Evolutionary conservation across 2,113 vertebrate genomes (phyloP), one percentile per base, ranked within the genome.

Genomic region (Halichoeres trimaculatus): DNA sequence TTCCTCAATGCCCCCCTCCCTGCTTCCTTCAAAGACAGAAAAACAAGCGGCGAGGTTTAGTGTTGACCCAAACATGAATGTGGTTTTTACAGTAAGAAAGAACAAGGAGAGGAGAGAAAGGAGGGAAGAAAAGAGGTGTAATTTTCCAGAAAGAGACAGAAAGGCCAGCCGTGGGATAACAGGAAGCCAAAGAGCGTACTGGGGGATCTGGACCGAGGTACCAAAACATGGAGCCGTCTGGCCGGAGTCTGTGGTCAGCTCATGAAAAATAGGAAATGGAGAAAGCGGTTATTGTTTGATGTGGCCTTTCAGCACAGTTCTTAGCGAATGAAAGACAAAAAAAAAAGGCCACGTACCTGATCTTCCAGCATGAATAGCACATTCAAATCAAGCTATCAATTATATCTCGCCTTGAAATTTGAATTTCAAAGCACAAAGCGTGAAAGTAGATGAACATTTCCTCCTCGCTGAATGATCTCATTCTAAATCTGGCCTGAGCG

Each of bases 181-280:
- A 90, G 79, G 90, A 92, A 93, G 87, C 86, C 88, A 70, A 55
- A 82, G 81, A 88, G 81, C 86, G 45, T 84, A 72, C 81, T 66
- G 78, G 84, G 79, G 78, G 82, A 81, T 86, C 60, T 86, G 86
- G 81, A 85, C 76, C 17, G 60, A 88, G 78, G 78, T 91, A 86
- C 85, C 84, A 70, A 87, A 93, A 91, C 91, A 90, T 62, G 70
- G 78, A 86, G 84, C 87, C 89, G 92, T 87, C 93, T 90, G 90
- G 72, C 68, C 45, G 87, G 93, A 94, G 93, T 93, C 94, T 94
- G 93, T 94, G 93, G 93, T 94, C 85, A 90, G 68, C 59, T 76
- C 56, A 19, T 78, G 80, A 90, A 89, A 84, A 70, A 51, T 20
- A 62, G 58, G 63, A 70, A 73, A 69, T 47, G 58, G 38, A 69